A percentile compares a stretch with the other conserved stretches of the same genome.
These are phyloP conservation scores for Tenthredo distinguenda DNA, from an alignment of 2,888 invertebrate species.

Conservation along the genomic window DNA sequence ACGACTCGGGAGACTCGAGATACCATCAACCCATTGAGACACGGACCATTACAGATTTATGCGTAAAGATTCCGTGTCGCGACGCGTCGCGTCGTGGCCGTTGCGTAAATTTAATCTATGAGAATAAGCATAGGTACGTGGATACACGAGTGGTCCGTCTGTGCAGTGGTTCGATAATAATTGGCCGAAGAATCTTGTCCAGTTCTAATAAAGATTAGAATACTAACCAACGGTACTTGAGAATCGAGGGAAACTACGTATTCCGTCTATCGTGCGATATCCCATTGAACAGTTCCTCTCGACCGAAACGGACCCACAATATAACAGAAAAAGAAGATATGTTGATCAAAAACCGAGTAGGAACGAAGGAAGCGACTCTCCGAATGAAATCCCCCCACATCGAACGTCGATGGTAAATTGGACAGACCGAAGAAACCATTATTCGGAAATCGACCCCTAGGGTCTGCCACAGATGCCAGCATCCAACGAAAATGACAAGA, in stretches of 20 bases:
- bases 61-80: conserved; percentile 38
- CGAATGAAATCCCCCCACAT: neutral
- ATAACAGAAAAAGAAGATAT: neutral
- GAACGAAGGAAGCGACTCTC: neutral
- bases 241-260: neutral
- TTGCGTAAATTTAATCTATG: conserved; percentile 10
- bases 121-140: neutral
- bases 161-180: neutral
- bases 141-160: neutral
- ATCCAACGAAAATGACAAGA: neutral
- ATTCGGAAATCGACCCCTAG: neutral
- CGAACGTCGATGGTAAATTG: neutral
- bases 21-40: conserved; percentile 33
- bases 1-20: neutral
- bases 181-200: neutral
- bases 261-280: neutral
- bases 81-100: neutral
- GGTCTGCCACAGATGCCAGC: neutral
- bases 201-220: neutral
- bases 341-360: neutral
- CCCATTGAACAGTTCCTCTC: neutral
- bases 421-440: neutral
- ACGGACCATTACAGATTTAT: conserved; percentile 46
- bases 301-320: neutral
- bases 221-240: neutral